These are phyloP conservation scores for Drosophila niveifrons DNA, from an alignment of 2,888 invertebrate species.

Conservation along the genomic window DNA sequence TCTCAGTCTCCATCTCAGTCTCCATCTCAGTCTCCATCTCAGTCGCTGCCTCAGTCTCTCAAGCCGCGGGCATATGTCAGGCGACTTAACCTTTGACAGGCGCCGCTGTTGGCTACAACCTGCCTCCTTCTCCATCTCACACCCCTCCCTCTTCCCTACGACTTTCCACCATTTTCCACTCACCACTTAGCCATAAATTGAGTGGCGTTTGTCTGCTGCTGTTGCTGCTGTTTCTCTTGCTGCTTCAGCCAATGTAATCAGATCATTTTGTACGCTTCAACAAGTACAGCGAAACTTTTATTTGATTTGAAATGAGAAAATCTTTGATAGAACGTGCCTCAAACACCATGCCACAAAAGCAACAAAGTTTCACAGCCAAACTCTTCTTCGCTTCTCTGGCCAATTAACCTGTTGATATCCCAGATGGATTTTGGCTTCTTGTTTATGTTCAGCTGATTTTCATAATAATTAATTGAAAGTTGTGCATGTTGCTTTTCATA, in stretches of 20 bases:
- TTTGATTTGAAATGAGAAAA: conserved; percentile 49
- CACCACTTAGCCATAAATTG: conserved; percentile 54
- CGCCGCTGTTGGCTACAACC: conserved; percentile 5
- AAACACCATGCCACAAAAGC: conserved; percentile 5
- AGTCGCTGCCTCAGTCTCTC: conserved; percentile 7
- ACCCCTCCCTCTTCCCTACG: neutral
- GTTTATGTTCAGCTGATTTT: conserved; percentile 1
- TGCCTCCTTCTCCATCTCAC: too few relatives aligned
- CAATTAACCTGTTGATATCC: conserved; percentile 45
- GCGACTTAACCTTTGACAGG: conserved; percentile 58
- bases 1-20: too few relatives aligned
- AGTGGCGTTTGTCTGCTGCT: conserved; percentile 56
- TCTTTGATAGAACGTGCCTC: conserved; percentile 37
- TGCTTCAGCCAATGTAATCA: conserved; percentile 56
- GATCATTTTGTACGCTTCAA: conserved; percentile 55
- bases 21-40: too few relatives aligned
- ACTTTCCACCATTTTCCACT: neutral
- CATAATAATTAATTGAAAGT: neutral
- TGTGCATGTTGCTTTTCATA: neutral
- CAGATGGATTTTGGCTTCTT: neutral
- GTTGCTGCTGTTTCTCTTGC: conserved; percentile 1
- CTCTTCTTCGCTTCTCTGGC: neutral
- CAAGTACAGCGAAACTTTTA: conserved; percentile 52
- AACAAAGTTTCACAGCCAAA: neutral
- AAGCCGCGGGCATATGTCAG: conserved; percentile 40